These are phyloP conservation scores for Coenonympha glycerion DNA, from an alignment of 2,888 invertebrate genomes.

Conservation along the genomic window DNA sequence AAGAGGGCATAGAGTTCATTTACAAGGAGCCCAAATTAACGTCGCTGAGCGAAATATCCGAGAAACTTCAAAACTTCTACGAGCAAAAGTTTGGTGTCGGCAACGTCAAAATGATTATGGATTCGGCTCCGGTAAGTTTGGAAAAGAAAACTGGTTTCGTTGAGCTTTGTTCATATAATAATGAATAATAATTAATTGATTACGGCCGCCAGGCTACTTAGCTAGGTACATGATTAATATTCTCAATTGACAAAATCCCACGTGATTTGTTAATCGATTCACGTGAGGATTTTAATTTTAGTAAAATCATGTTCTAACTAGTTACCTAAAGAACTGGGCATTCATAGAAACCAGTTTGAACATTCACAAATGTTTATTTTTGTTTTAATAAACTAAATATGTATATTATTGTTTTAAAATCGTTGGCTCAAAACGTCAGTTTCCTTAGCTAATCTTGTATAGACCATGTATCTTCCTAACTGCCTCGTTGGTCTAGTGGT, in stretches of 20 bases:
- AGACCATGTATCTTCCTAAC: no score
- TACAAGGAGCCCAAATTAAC: constrained; percentile 98
- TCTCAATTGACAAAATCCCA: not conserved
- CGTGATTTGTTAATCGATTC: no score
- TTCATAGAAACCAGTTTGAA: no score
- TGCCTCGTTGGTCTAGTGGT: no score
- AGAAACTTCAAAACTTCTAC: constrained; percentile 87
- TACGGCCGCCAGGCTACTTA: not conserved
- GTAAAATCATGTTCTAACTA: no score
- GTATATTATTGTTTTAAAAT: no score
- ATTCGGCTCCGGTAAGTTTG: constrained; percentile 87
- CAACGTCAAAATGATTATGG: constrained; percentile 93
- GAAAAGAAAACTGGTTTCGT: constrained; percentile 10
- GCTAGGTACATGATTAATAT: not conserved
- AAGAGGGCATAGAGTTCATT: constrained; percentile 91
- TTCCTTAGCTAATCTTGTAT: no score
- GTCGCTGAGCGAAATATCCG: constrained; percentile 93
- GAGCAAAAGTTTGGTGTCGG: constrained; percentile 91
- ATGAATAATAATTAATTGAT: not conserved
- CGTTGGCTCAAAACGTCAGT: no score
- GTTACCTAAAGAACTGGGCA: no score
- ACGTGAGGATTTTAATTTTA: no score
- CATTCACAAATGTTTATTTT: no score
- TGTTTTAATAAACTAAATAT: no score
- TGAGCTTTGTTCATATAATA: not conserved